These are phyloP conservation scores for Lutraria rhynchaena DNA, from an alignment of 1,140 invertebrate genomes.

Conservation along the genomic window DNA sequence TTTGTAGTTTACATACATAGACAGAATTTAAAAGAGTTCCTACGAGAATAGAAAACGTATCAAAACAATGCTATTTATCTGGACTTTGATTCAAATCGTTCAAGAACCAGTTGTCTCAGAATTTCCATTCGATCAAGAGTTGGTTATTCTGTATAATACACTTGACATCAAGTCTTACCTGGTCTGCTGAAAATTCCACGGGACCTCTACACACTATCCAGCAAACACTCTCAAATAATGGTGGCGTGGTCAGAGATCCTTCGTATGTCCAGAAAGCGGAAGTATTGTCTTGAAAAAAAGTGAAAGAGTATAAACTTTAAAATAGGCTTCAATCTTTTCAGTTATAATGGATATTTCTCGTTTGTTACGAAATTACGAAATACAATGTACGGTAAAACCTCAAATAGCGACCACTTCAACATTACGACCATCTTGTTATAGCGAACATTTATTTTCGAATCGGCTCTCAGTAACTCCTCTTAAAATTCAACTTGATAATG, in stretches of 20 bases:
- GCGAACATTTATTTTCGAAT: too few relatives aligned
- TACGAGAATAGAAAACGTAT: neutral
- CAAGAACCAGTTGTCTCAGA: neutral
- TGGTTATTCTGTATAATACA: too few relatives aligned
- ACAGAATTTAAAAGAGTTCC: neutral
- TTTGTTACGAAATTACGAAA: too few relatives aligned
- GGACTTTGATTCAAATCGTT: neutral
- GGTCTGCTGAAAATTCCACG: conserved; percentile 93
- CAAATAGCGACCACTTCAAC: too few relatives aligned
- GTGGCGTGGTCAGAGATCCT: conserved; percentile 98
- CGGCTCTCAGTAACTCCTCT: too few relatives aligned
- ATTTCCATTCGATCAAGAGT: neutral
- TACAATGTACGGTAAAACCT: too few relatives aligned
- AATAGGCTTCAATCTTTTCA: too few relatives aligned
- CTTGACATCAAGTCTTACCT: too few relatives aligned
- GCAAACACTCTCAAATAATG: conserved; percentile 96
- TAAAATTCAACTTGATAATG: too few relatives aligned
- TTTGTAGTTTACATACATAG: neutral
- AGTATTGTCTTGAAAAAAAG: conserved; percentile 62
- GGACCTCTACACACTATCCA: conserved; percentile 98
- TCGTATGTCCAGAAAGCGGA: conserved; percentile 94
- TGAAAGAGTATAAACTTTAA: too few relatives aligned
- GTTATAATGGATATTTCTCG: too few relatives aligned
- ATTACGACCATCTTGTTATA: too few relatives aligned
- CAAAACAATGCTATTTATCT: neutral